phyloP scores from a whole-genome alignment of 2,888 invertebrate species.

The Germaria angustata region DNA sequence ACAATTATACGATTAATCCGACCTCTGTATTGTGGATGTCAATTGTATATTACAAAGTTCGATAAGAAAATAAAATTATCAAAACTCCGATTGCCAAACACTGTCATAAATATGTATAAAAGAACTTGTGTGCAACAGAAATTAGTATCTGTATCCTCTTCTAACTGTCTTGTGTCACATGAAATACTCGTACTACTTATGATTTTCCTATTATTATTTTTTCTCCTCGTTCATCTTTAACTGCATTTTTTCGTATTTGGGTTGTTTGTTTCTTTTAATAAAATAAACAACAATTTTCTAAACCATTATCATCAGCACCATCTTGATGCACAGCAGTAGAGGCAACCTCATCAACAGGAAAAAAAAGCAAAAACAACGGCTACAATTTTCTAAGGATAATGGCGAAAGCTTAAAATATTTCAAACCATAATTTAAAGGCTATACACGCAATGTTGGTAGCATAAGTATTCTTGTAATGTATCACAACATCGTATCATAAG shows the following conservation, averaged over 20 bases:
- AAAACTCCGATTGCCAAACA: not conserved
- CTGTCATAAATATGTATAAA: not conserved
- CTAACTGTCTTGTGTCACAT: slow-evolving; percentile 51
- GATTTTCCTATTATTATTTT: not conserved
- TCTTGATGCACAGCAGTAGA: not conserved
- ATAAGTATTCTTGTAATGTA: slow-evolving; percentile 28
- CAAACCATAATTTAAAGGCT: slow-evolving; percentile 2
- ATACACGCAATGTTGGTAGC: not conserved
- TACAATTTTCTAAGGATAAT: not conserved
- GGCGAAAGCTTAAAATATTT: not conserved
- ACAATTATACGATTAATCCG: too few relatives aligned
- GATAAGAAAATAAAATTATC: too few relatives aligned
- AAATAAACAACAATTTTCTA: slow-evolving; percentile 41
- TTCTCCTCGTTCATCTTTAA: slow-evolving; percentile 3
- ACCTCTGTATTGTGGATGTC: too few relatives aligned
- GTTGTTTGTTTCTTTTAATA: not conserved
- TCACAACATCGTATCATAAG: slow-evolving; percentile 16
- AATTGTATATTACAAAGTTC: too few relatives aligned
- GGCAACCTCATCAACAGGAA: slow-evolving; percentile 3
- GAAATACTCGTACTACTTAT: slow-evolving; percentile 37
- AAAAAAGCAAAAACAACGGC: not conserved
- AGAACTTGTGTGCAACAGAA: slow-evolving; percentile 42
- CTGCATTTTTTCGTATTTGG: not conserved
- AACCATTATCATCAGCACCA: too few relatives aligned
- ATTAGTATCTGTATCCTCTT: slow-evolving; percentile 51